Evolutionary conservation across 1,140 invertebrate species (phyloP).

Genomic region (Drosophila mauritiana): DNA sequence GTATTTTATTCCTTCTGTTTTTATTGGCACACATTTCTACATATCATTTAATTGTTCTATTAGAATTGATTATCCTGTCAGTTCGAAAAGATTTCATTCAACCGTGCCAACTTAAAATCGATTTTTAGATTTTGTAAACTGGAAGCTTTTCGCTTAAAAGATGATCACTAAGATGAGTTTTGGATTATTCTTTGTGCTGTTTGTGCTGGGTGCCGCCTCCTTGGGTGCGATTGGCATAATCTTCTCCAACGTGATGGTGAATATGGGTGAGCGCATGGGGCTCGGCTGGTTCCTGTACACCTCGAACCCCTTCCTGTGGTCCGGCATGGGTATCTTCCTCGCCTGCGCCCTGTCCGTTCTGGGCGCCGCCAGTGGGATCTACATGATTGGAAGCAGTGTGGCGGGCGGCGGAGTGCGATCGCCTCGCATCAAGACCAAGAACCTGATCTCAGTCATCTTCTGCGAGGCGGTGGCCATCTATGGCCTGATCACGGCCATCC

Average conservation of each 20-base stretch:
- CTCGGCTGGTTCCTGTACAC: conserved; percentile 94
- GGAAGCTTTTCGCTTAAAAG: not conserved
- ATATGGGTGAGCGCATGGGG: conserved; percentile 93
- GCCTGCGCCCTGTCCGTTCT: conserved; percentile 97
- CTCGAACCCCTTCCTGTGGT: conserved; percentile 97
- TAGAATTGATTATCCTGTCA: too few species aligned
- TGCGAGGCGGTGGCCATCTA: conserved; percentile 99
- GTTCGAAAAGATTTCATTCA: too few species aligned
- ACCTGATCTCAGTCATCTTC: conserved; percentile 99
- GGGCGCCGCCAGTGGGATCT: conserved; percentile 98
- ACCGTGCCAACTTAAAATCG: too few species aligned
- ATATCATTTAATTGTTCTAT: too few species aligned
- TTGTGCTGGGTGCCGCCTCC: conserved; percentile 83
- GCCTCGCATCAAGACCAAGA: conserved; percentile 99
- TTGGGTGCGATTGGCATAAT: conserved; percentile 85
- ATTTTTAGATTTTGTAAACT: not conserved
- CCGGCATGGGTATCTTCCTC: conserved; percentile 94
- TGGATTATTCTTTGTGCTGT: conserved; percentile 5
- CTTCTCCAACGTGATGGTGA: conserved; percentile 92
- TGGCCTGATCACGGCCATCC: conserved; percentile 98
- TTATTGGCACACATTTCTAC: not conserved
- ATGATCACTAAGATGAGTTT: conserved; percentile 7
- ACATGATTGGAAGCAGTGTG: conserved; percentile 97
- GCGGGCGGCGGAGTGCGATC: conserved; percentile 99
- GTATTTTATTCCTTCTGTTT: conserved; percentile 27